Evolutionary conservation across 2,888 invertebrate genomes (phyloP), one percentile per base, ranked within the genome.

Genomic region (Synanthedon formicaeformis): DNA sequence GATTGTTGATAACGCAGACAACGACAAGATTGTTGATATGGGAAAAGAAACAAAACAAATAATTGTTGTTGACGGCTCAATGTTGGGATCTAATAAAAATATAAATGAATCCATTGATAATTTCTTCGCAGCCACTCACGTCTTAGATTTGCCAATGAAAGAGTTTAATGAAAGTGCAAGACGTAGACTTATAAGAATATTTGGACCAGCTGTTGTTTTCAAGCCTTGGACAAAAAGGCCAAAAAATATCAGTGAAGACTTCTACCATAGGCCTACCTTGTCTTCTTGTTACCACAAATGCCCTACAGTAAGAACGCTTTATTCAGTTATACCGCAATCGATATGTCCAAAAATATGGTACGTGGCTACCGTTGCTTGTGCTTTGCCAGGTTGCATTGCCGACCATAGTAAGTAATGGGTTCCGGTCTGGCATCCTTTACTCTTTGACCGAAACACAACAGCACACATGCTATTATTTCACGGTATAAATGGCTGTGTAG

Each of bases 61-160:
- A 2, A 52, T 85, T 1, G 61, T 85, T 1, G 61, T 84, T 0
- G 69, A 77, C 41, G 70, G 66, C 10, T 61, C 71, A 2, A 63
- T 70, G 58, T 60, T 76, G 11, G 68, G 72, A 48, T 56, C 54
- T n/a, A 64, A 58, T 8, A 60, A 57, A 11, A 65, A 79, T 52
- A 60, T 78, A 3, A 84, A 81, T 53, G 67, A 75, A 1, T 75
- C 76, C 16, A 68, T 83, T 8, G 68, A 73, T 2, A 71, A 73
- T 27, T 86, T 85, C 57, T 85, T 85, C 55, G 75, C 77, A 12
- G 66, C 75, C 0, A 84, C 85, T 0, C 85, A 83, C 54, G 58
- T 73, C 2, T 63, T 72, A 1, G 73, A 78, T 58, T 56, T 85
- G 14, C 82, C 81, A 0, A 53, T 84, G 12, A 60, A 57, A 52